Conservation (phyloP, 2,888 invertebrate species). For the Cistogaster globosa region DNA sequence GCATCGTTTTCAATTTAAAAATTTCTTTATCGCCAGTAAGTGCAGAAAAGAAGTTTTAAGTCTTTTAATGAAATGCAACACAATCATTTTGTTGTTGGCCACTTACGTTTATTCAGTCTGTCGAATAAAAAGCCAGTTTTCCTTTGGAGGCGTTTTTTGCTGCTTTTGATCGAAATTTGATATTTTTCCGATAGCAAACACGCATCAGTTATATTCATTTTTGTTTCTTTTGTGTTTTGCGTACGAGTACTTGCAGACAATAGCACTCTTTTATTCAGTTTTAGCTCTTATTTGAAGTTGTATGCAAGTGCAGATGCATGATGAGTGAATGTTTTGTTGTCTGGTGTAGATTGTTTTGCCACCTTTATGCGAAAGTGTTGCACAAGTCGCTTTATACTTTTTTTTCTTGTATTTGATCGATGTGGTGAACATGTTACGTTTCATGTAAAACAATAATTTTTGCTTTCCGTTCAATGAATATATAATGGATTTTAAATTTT, state of each 20-base stretch:
- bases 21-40: conserved; percentile 41
- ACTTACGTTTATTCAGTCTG: conserved; percentile 37
- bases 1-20: conserved; percentile 52
- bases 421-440: conserved; percentile 79
- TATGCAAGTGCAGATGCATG: conserved; percentile 64
- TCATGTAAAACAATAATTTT: conserved; percentile 81
- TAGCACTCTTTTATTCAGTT: conserved; percentile 2
- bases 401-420: conserved; percentile 77
- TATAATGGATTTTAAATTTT: conserved; percentile 61
- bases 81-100: conserved; percentile 40
- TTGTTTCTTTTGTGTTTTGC: conserved; percentile 31
- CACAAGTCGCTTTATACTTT: conserved; percentile 35
- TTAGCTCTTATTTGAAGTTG: conserved; percentile 64
- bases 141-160: conserved; percentile 76
- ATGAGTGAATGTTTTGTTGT: conserved; percentile 37
- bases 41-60: conserved; percentile 25
- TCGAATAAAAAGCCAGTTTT: conserved; percentile 70
- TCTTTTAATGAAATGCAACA: conserved; percentile 27
- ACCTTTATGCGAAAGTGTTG: conserved; percentile 69
- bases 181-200: conserved; percentile 81
- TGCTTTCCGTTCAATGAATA: conserved; percentile 69
- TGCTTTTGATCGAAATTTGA: conserved; percentile 82
- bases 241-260: conserved; percentile 47
- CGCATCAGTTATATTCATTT: conserved; percentile 63
- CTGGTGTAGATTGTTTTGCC: conserved; percentile 73